Evolutionary conservation across 2,797 vertebrate species (phyloP), one percentile per base, ranked within the genome.

Genomic region (Phoeniculus purpureus): DNA sequence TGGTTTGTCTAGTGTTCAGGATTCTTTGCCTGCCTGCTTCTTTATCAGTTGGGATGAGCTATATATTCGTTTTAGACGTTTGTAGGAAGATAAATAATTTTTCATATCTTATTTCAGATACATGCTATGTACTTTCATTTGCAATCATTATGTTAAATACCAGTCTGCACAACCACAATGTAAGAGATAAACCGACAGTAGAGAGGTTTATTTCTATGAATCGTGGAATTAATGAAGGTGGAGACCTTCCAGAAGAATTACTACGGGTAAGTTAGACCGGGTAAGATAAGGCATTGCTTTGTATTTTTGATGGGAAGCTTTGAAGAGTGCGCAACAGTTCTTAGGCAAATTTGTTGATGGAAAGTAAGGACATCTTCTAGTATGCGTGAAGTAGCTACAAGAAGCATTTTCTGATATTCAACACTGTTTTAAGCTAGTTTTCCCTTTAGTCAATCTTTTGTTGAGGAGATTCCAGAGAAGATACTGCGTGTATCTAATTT

Each of bases 121-220:
- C 99, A 1, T 99, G 99, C 97, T 99, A 99, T 2, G 98, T 99
- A 86, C 98, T 99, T 61, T 99, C 99, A 0, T 99, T 99, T 22
- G 99, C 99, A 3, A 99, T 99, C 97, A 99, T 99, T 95, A 99
- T 99, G 99, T 97, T 99, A 75, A 99, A 99, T 94, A 99, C 99
- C 96, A 99, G 99, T 93, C 98, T 99, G 73, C 99, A 99, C 94
- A 99, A 99, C 97, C 99, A 99, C 85, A 99, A 99, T 1, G 99
- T 99, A 55, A 96, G 98, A 85, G 99, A 99, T 97, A 99, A 99
- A 91, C 99, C 99, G 56, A 98, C 98, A 0, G 98, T 98, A 15
- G 99, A 99, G 97, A 98, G 99, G 50, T 99, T 99, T 86, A 98
- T 99, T 97, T 98, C 98, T 80, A 99, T 99, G 99, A 99, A 99